Conservation (phyloP, 64 coral and sea anemone species). For the Pocillopora verrucosa region DNA sequence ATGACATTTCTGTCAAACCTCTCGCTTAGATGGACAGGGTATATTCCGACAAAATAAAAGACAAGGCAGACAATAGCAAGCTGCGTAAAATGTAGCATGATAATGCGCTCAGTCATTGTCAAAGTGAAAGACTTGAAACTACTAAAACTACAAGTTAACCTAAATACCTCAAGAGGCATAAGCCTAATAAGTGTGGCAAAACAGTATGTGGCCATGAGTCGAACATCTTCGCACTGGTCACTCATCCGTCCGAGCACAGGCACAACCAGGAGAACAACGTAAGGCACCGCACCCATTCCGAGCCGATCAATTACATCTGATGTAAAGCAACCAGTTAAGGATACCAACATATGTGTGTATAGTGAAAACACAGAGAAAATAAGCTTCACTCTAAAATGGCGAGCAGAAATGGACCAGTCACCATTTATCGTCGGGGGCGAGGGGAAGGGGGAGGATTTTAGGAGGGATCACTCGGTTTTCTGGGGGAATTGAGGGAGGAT, state of each 20-base stretch:
- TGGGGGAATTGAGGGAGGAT: no score
- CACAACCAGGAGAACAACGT: slow-evolving; percentile 91
- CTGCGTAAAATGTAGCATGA: no score
- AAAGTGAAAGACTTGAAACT: neutral
- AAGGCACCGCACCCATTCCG: slow-evolving; percentile 70
- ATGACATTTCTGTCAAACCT: no score
- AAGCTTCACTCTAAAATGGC: no score
- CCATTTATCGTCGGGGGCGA: no score
- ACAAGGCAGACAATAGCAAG: no score
- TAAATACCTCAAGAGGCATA: slow-evolving; percentile 93
- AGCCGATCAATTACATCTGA: slow-evolving; percentile 88
- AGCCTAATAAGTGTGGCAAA: slow-evolving; percentile 96
- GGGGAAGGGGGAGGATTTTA: no score
- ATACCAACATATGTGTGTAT: neutral
- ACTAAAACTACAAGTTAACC: no score
- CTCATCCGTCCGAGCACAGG: slow-evolving; percentile 95
- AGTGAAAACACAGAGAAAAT: neutral
- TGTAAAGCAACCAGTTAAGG: neutral
- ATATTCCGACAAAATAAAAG: no score
- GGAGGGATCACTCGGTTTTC: no score
- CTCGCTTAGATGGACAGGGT: no score
- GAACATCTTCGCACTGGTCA: slow-evolving; percentile 88
- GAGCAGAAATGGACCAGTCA: no score
- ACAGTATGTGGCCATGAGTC: slow-evolving; percentile 92
- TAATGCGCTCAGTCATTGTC: neutral